Conservation (phyloP, 2,113 vertebrate species). For the Terrapene triunguis region DNA sequence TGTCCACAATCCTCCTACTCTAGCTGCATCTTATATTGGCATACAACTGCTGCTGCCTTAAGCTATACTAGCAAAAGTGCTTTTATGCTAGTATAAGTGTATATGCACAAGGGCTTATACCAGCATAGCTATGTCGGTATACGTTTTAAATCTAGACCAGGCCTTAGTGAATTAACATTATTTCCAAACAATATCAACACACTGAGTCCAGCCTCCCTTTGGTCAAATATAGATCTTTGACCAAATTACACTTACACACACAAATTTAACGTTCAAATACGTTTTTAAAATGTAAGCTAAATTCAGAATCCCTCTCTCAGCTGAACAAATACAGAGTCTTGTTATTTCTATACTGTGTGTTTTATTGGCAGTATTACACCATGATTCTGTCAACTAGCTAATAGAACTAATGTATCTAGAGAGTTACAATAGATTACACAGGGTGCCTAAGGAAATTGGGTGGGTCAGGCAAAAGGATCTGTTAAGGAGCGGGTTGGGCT, state of each 20-base stretch:
- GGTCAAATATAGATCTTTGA: not conserved
- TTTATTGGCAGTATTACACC: slow-evolving; percentile 50
- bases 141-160: not conserved
- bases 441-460: slow-evolving; percentile 16
- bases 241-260: too few species aligned
- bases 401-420: slow-evolving; percentile 28
- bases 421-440: slow-evolving; percentile 38
- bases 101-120: not conserved
- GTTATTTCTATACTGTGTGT: not conserved
- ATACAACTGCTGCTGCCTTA: not conserved
- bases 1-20: not conserved
- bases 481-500: not conserved
- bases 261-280: not conserved
- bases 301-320: not conserved
- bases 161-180: not conserved
- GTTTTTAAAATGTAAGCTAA: not conserved
- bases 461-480: slow-evolving; percentile 29
- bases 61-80: not conserved
- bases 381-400: slow-evolving; percentile 3
- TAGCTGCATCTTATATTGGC: not conserved
- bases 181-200: not conserved
- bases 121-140: not conserved
- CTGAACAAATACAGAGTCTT: not conserved
- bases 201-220: not conserved
- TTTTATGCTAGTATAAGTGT: not conserved